Conservation (phyloP, 2,113 vertebrate species). For the Gnathonemus echidnorhynchus region DNA sequence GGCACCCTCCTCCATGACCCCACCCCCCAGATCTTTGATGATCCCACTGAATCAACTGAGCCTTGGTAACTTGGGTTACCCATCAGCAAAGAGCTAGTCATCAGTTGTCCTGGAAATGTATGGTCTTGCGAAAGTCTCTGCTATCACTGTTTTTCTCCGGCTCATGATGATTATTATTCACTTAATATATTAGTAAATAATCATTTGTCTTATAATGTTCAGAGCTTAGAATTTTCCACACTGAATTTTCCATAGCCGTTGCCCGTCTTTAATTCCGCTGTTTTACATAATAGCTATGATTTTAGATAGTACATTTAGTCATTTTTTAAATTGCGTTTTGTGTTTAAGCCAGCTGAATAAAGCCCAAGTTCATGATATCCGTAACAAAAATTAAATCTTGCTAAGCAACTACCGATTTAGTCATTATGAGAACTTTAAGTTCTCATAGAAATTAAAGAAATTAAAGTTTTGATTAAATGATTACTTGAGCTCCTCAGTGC, state of each 20-base stretch:
- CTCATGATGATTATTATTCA: neutral
- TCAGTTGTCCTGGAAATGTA: neutral
- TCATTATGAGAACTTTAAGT: neutral
- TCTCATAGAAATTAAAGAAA: too few relatives aligned
- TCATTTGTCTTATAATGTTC: neutral
- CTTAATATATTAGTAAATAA: neutral
- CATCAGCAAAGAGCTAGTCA: neutral
- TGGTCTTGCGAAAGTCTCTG: neutral
- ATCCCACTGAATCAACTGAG: neutral
- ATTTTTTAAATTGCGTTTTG: neutral
- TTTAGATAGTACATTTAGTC: neutral
- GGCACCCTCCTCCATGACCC: neutral
- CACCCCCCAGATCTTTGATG: neutral
- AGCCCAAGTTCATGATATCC: neutral
- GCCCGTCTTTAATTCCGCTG: neutral
- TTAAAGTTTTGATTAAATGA: neutral
- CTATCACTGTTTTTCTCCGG: neutral
- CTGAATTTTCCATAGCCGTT: neutral
- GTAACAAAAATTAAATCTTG: neutral
- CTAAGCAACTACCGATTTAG: neutral
- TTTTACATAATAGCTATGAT: slow-evolving; percentile 2
- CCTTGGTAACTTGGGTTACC: neutral
- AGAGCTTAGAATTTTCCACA: neutral
- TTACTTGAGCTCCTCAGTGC: neutral
- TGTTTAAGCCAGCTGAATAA: neutral